These are phyloP conservation scores for Ostrea edulis DNA, from an alignment of 1,140 invertebrate species.

Conservation along the genomic window DNA sequence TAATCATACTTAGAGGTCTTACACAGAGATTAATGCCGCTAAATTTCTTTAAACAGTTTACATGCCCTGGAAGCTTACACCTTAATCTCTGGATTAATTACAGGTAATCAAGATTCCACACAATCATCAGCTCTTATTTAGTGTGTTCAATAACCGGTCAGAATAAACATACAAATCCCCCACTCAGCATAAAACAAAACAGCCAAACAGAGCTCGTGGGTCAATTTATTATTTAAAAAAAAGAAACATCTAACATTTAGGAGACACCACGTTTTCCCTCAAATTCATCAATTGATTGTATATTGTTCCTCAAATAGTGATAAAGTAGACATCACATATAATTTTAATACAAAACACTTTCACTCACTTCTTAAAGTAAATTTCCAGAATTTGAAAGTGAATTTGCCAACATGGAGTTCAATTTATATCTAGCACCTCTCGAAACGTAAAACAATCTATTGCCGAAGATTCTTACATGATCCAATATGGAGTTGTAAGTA, in stretches of 20 bases:
- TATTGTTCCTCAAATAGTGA: no score
- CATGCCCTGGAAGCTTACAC: neutral
- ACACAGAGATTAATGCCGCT: neutral
- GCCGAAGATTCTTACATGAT: neutral
- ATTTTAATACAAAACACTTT: no score
- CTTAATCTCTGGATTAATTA: slow-evolving; percentile 26
- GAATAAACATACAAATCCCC: neutral
- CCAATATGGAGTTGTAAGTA: no score
- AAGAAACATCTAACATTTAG: no score
- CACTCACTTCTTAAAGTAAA: no score
- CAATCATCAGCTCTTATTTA: neutral
- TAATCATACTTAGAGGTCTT: neutral
- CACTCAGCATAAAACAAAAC: slow-evolving; percentile 13
- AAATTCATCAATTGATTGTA: no score
- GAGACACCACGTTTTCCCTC: no score
- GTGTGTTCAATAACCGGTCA: slow-evolving; percentile 18
- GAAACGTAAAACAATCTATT: neutral
- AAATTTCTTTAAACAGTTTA: slow-evolving; percentile 9
- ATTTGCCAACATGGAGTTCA: neutral
- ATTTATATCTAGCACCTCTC: neutral
- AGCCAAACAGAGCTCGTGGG: no score
- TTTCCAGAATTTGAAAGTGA: neutral
- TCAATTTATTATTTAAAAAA: no score
- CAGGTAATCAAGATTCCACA: slow-evolving; percentile 18
- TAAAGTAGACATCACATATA: no score